A percentile compares a stretch with the other conserved stretches of the same genome.
These are phyloP conservation scores for Onychostoma macrolepis DNA, from an alignment of 2,113 vertebrate genomes.

Conservation along the genomic window DNA sequence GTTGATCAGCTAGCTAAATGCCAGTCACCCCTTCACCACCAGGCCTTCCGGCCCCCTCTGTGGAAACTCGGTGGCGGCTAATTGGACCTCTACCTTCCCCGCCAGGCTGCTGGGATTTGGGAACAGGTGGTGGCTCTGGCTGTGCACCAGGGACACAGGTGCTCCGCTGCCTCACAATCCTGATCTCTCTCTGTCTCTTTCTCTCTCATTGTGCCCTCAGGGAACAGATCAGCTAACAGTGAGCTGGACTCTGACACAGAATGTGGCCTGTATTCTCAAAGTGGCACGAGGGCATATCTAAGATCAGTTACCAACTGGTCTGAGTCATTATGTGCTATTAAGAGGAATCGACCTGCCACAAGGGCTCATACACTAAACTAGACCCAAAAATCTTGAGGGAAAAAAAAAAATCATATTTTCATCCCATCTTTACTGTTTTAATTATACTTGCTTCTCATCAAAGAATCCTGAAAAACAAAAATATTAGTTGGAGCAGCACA, in stretches of 20 bases:
- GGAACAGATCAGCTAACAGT: conserved; percentile 33
- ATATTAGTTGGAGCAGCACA: background rate
- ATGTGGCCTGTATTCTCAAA: background rate
- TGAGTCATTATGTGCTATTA: background rate
- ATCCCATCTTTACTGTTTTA: background rate
- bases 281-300: conserved; percentile 13
- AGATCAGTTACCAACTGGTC: conserved; percentile 14
- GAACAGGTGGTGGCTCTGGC: conserved; percentile 24
- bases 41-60: background rate
- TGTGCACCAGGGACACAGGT: conserved; percentile 38
- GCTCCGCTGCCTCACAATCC: background rate
- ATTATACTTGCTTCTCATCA: background rate
- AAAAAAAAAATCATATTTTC: background rate
- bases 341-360: background rate
- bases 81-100: conserved; percentile 44
- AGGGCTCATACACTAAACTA: background rate
- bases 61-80: conserved; percentile 15
- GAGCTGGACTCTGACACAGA: background rate
- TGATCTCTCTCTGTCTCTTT: background rate
- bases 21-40: conserved; percentile 34
- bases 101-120: conserved; percentile 26
- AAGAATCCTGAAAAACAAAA: background rate
- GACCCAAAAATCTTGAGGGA: background rate
- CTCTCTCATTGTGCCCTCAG: conserved; percentile 3
- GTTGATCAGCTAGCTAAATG: conserved; percentile 44